phyloP scores from a whole-genome alignment of 2,113 vertebrate species.

The Pangasianodon hypophthalmus region DNA sequence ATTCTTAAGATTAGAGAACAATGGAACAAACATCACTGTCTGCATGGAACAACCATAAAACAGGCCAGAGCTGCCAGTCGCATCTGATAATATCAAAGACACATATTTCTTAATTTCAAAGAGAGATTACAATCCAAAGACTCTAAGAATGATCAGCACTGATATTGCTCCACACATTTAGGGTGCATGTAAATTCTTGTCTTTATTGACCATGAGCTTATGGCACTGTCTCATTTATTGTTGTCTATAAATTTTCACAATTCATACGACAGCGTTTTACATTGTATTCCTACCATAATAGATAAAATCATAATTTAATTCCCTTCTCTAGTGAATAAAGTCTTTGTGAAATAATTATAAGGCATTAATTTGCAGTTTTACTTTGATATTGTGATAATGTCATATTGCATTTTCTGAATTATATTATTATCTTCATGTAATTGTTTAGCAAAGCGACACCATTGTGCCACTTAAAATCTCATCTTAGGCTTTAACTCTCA shows the following conservation, averaged over 20 bases:
- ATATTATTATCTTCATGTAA: not conserved
- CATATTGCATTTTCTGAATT: not conserved
- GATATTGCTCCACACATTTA: not conserved
- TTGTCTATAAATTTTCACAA: not conserved
- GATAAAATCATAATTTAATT: not conserved
- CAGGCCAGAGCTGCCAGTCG: conserved; percentile 23
- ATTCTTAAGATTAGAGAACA: conserved; percentile 41
- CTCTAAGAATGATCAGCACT: conserved; percentile 36
- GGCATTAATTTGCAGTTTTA: not conserved
- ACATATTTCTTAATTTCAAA: conserved; percentile 23
- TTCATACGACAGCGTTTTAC: not conserved
- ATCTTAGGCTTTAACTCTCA: not conserved
- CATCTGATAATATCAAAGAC: conserved; percentile 28
- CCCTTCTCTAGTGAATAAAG: not conserved
- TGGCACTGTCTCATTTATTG: not conserved
- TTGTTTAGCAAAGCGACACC: not conserved
- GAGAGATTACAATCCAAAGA: conserved; percentile 29
- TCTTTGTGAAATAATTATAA: not conserved
- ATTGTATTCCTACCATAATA: not conserved
- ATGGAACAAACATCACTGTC: conserved; percentile 24
- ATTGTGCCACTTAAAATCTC: not conserved
- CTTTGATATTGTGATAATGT: not conserved
- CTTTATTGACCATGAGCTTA: conserved; percentile 15
- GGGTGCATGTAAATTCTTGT: conserved; percentile 36
- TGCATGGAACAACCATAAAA: conserved; percentile 28